Conservation (phyloP, 2,797 vertebrate genomes). For the Sebastes minor region DNA sequence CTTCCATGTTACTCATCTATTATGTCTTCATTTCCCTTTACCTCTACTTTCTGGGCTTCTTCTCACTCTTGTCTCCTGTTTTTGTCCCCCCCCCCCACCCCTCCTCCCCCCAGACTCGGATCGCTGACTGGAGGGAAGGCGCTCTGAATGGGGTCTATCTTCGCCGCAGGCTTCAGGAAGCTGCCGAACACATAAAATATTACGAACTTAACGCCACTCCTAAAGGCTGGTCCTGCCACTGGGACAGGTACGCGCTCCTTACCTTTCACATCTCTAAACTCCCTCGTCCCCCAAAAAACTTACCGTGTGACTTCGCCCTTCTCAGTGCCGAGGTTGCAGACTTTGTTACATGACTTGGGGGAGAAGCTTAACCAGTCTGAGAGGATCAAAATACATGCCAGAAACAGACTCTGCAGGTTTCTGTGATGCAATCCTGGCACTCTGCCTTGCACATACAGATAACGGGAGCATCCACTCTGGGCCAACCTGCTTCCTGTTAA, state of each 20-base stretch:
- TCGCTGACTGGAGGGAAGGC: constrained; percentile 98
- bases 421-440: constrained; percentile 66
- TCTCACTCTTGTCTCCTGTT: neutral
- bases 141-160: constrained; percentile 98
- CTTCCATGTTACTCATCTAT: constrained; percentile 28
- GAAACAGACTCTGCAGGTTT: constrained; percentile 75
- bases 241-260: constrained; percentile 99
- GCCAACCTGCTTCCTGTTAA: constrained; percentile 76
- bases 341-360: constrained; percentile 77
- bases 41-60: neutral
- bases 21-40: constrained; percentile 3
- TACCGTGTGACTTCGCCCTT: constrained; percentile 69
- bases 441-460: constrained; percentile 67
- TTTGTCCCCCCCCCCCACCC: neutral
- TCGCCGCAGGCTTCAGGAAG: constrained; percentile 98
- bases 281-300: constrained; percentile 73
- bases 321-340: constrained; percentile 71
- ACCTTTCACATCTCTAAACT: constrained; percentile 87
- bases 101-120: constrained; percentile 92
- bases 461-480: constrained; percentile 75
- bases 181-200: constrained; percentile 99
- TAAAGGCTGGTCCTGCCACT: constrained; percentile 99
- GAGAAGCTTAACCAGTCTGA: constrained; percentile 73
- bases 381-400: constrained; percentile 72
- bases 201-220: constrained; percentile 99